Evolutionary conservation across 2,888 invertebrate genomes (phyloP).

Genomic region (Thalpophila matura): DNA sequence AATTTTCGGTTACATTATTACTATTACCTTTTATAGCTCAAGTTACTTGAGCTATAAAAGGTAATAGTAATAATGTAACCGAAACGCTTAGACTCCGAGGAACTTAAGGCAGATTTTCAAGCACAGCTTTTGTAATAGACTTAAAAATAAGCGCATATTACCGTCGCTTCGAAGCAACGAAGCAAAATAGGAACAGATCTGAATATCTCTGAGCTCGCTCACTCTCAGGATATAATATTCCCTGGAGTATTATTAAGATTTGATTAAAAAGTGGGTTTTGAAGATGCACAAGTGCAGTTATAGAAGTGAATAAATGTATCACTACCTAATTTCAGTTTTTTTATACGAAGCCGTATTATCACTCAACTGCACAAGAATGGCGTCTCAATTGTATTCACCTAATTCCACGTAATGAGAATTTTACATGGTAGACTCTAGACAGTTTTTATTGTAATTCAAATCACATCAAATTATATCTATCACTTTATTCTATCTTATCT

Average conservation of each 20-base stretch:
- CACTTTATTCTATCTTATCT: slow-evolving; percentile 1
- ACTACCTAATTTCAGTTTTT: not conserved
- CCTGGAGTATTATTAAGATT: slow-evolving; percentile 49
- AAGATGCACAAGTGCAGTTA: slow-evolving; percentile 25
- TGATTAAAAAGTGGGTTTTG: slow-evolving; percentile 55
- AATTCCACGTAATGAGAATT: too few relatives aligned
- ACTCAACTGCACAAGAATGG: not conserved
- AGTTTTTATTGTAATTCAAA: too few relatives aligned
- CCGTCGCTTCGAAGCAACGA: slow-evolving; percentile 48
- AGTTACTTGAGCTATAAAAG: slow-evolving; percentile 14
- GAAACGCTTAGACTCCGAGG: slow-evolving; percentile 16
- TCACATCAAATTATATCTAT: too few relatives aligned
- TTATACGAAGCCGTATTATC: not conserved
- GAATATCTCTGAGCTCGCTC: slow-evolving; percentile 30
- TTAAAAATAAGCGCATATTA: slow-evolving; percentile 63
- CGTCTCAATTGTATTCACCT: too few relatives aligned
- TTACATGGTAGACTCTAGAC: too few relatives aligned
- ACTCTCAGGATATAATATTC: slow-evolving; percentile 52
- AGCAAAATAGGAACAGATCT: slow-evolving; percentile 52
- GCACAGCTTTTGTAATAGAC: slow-evolving; percentile 52
- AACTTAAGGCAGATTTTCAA: slow-evolving; percentile 54
- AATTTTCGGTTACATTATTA: too few relatives aligned
- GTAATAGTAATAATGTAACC: slow-evolving; percentile 43
- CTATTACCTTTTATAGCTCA: not conserved
- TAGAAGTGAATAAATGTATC: slow-evolving; percentile 5